Percentiles rank a stretch among this genome's conserved stretches.
Conservation (phyloP, 2,797 vertebrate genomes). For the Halcyon leucocephala region DNA sequence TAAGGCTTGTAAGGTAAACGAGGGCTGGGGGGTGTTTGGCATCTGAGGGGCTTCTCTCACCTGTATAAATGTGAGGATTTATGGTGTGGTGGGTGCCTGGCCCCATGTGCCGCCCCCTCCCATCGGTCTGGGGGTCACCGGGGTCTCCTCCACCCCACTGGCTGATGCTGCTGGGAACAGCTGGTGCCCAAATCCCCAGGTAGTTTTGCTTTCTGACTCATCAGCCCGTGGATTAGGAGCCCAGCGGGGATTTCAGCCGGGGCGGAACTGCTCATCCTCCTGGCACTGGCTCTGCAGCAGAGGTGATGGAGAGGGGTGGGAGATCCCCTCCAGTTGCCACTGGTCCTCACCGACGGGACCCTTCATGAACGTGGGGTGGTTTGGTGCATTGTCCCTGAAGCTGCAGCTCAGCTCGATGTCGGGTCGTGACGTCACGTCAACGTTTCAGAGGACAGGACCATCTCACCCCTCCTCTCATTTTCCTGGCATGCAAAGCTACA, state of each 20-base stretch:
- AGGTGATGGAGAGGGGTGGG: accelerated
- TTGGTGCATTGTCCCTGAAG: accelerated
- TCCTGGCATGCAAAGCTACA: neutral
- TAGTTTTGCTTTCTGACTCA: neutral
- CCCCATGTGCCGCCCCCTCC: neutral
- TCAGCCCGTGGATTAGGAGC: neutral
- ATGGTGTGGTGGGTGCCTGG: neutral
- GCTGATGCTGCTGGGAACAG: neutral
- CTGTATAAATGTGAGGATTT: neutral
- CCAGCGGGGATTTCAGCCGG: neutral
- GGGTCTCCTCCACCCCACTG: neutral
- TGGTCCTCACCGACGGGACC: neutral
- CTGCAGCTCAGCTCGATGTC: neutral
- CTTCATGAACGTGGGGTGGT: accelerated
- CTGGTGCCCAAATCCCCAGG: neutral
- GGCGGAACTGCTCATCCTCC: neutral
- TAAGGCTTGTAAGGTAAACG: neutral
- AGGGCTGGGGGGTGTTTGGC: neutral
- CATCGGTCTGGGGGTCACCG: neutral
- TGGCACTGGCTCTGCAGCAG: accelerated
- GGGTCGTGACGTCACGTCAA: accelerated
- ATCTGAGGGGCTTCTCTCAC: neutral
- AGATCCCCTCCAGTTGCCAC: neutral
- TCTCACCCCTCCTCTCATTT: neutral
- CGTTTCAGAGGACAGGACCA: neutral